phyloP scores from a whole-genome alignment of 2,113 vertebrate species.

The Lota lota region DNA sequence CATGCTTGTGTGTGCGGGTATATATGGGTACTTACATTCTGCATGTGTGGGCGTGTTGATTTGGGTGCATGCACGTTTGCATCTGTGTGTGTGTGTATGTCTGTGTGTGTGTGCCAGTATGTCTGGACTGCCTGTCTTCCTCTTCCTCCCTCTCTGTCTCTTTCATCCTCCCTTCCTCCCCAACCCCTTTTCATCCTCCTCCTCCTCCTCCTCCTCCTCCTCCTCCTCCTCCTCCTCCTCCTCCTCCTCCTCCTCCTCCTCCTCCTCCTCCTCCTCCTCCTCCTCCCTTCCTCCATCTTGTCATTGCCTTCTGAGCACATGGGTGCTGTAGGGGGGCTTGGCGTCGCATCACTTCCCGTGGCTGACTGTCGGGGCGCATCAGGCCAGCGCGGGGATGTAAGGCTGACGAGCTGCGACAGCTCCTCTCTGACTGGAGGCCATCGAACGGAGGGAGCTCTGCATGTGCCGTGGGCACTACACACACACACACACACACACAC shows the following conservation, averaged over 20 bases:
- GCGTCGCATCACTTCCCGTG: constrained; percentile 61
- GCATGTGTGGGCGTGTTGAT: neutral
- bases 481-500: constrained; percentile 2
- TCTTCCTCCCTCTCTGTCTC: too few relatives aligned
- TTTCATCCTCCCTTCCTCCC: neutral
- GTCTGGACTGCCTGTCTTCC: neutral
- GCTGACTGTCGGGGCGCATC: constrained; percentile 65
- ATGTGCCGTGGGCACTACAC: constrained; percentile 36
- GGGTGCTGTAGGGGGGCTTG: constrained; percentile 49
- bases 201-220: neutral
- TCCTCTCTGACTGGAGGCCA: constrained; percentile 56
- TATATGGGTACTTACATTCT: too few relatives aligned
- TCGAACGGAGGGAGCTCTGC: neutral
- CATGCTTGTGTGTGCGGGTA: too few relatives aligned
- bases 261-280: neutral
- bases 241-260: neutral
- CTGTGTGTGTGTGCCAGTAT: neutral
- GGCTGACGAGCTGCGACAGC: constrained; percentile 67
- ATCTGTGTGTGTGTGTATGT: too few relatives aligned
- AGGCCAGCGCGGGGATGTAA: constrained; percentile 51
- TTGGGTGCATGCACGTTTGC: neutral
- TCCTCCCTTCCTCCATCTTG: constrained; percentile 5
- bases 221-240: too few relatives aligned
- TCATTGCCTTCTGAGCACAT: constrained; percentile 44
- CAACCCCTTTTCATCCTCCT: neutral